Conservation (phyloP, 1,140 invertebrate genomes). For the Pygmarrhopalites habei region DNA sequence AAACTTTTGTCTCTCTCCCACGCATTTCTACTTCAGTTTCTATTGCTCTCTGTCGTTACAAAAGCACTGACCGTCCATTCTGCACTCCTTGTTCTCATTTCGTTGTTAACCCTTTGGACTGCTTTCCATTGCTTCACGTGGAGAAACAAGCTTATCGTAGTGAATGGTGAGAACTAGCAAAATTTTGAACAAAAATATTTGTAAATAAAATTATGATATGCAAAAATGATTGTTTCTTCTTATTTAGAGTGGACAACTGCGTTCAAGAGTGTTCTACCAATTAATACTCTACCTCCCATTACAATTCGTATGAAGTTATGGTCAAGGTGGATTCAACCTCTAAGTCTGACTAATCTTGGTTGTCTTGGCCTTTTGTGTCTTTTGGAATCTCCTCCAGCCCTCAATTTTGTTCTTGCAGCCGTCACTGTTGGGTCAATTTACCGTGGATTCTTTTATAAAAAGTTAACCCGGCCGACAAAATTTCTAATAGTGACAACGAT, state of each 20-base stretch:
- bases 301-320: neutral
- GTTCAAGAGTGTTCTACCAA: slow-evolving; percentile 23
- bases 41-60: neutral
- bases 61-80: neutral
- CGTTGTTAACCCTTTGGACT: neutral
- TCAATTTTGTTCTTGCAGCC: neutral
- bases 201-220: neutral
- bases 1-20: neutral
- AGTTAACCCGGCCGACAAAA: neutral
- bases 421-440: neutral
- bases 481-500: neutral
- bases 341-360: neutral
- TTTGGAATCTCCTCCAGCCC: neutral
- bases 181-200: neutral
- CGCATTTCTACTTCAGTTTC: slow-evolving; percentile 3
- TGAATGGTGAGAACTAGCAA: neutral
- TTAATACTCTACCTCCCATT: neutral
- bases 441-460: neutral
- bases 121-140: neutral
- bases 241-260: slow-evolving; percentile 28
- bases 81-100: neutral
- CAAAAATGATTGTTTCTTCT: slow-evolving; percentile 1
- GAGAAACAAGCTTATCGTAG: neutral
- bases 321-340: neutral
- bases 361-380: neutral